phyloP scores from a whole-genome alignment of 92 coral and sea anemone species.

The Paramuricea clavata region DNA sequence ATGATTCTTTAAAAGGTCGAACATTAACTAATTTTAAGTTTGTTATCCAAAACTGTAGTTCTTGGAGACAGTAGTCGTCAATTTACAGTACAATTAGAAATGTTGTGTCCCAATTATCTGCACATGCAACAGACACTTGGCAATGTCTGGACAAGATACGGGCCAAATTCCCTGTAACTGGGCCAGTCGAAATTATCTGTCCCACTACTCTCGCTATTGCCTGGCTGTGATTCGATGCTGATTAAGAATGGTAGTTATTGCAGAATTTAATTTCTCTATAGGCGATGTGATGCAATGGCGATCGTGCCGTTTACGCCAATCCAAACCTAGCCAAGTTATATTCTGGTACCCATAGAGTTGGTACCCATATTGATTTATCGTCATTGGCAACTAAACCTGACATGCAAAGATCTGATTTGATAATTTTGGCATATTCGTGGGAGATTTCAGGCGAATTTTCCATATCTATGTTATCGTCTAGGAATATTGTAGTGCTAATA shows the following conservation, averaged over 20 bases:
- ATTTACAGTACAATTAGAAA: slow-evolving; percentile 25
- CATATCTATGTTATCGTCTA: slow-evolving; percentile 35
- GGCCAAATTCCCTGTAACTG: background rate
- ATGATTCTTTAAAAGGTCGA: background rate
- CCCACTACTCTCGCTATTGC: slow-evolving; percentile 12
- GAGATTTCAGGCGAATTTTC: slow-evolving; percentile 23
- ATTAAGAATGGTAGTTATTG: too few relatives aligned
- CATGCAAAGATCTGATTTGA: too few relatives aligned
- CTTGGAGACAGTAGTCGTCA: slow-evolving; percentile 40
- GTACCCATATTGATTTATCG: slow-evolving; percentile 58
- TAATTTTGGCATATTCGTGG: too few relatives aligned
- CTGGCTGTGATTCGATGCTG: too few relatives aligned
- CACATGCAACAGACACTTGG: slow-evolving; percentile 48
- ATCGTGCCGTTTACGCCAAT: slow-evolving; percentile 27
- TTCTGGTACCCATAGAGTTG: too few relatives aligned
- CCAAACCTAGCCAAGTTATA: slow-evolving; percentile 49
- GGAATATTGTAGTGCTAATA: background rate
- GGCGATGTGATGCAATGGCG: background rate
- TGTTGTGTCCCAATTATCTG: slow-evolving; percentile 37
- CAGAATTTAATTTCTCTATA: too few relatives aligned
- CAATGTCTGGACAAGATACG: slow-evolving; percentile 58
- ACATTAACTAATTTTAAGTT: background rate
- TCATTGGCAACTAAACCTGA: slow-evolving; percentile 58
- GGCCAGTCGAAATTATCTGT: slow-evolving; percentile 27
- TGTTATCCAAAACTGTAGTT: slow-evolving; percentile 10